These are phyloP conservation scores for Chloroceryle aenea DNA, from an alignment of 2,113 vertebrate genomes.

Conservation along the genomic window DNA sequence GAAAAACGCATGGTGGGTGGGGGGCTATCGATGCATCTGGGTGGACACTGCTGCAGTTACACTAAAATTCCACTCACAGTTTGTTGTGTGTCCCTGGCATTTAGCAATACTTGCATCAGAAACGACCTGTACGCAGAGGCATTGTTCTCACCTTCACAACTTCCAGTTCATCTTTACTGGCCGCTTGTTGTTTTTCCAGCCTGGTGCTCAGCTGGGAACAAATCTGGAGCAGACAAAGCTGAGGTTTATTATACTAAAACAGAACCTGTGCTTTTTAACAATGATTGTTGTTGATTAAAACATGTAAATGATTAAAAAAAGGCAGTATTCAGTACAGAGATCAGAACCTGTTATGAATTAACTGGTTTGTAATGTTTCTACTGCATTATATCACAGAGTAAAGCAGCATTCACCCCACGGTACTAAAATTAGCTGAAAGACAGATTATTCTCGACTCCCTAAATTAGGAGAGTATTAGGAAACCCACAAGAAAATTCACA, in stretches of 20 bases:
- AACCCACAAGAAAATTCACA: background rate
- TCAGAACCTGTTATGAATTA: background rate
- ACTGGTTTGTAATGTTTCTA: background rate
- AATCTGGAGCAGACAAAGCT: conserved; percentile 81
- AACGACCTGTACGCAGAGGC: background rate
- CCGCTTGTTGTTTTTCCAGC: conserved; percentile 93
- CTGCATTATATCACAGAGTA: background rate
- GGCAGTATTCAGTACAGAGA: background rate
- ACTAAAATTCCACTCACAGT: background rate
- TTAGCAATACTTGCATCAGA: background rate
- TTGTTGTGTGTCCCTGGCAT: background rate
- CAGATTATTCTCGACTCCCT: background rate
- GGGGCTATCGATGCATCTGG: background rate
- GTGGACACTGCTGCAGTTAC: background rate
- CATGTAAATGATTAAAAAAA: background rate
- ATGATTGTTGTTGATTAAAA: background rate
- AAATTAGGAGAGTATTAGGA: background rate
- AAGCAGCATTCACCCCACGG: background rate
- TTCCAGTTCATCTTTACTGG: conserved; percentile 96
- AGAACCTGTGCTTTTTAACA: background rate
- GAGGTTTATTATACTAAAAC: background rate
- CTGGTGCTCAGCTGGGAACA: conserved; percentile 96
- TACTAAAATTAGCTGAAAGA: background rate
- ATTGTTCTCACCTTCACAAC: conserved; percentile 85
- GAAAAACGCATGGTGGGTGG: background rate